Percentiles rank a stretch among this genome's conserved stretches.
Evolutionary conservation across 2,113 vertebrate species (phyloP).

Genomic region (Festucalex cinctus): DNA sequence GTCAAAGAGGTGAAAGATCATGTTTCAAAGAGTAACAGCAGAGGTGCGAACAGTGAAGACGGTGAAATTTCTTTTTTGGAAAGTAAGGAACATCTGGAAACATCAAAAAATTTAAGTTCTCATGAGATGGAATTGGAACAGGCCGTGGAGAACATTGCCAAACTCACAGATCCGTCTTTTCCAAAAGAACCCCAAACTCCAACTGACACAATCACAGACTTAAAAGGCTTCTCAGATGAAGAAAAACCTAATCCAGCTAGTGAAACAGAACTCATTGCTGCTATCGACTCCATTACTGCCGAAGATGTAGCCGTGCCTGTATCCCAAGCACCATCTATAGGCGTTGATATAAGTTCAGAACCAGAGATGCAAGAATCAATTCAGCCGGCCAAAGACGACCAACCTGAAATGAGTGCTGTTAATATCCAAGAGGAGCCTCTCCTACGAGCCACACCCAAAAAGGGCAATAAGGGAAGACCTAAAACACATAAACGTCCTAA

Average conservation of each 20-base stretch:
- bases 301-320: slow-evolving; percentile 72
- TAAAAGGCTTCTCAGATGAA: slow-evolving; percentile 72
- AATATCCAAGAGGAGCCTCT: slow-evolving; percentile 71
- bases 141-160: slow-evolving; percentile 91
- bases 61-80: slow-evolving; percentile 68
- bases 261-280: slow-evolving; percentile 91
- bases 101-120: slow-evolving; percentile 70
- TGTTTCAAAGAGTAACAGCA: slow-evolving; percentile 54
- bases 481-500: slow-evolving; percentile 78
- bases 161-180: slow-evolving; percentile 84
- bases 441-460: slow-evolving; percentile 73
- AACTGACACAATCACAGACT: slow-evolving; percentile 48
- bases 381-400: slow-evolving; percentile 69
- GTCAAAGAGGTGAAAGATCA: slow-evolving; percentile 79
- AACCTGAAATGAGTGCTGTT: slow-evolving; percentile 61
- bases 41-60: slow-evolving; percentile 53
- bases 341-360: slow-evolving; percentile 69
- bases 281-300: slow-evolving; percentile 92
- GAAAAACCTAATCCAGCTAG: slow-evolving; percentile 88
- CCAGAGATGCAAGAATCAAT: slow-evolving; percentile 51
- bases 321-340: slow-evolving; percentile 68
- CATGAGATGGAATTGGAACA: slow-evolving; percentile 88
- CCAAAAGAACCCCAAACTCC: slow-evolving; percentile 55
- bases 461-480: slow-evolving; percentile 76
- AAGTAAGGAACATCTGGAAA: slow-evolving; percentile 61